phyloP scores from a whole-genome alignment of 2,888 invertebrate genomes.

The Eutolmus rufibarbis region DNA sequence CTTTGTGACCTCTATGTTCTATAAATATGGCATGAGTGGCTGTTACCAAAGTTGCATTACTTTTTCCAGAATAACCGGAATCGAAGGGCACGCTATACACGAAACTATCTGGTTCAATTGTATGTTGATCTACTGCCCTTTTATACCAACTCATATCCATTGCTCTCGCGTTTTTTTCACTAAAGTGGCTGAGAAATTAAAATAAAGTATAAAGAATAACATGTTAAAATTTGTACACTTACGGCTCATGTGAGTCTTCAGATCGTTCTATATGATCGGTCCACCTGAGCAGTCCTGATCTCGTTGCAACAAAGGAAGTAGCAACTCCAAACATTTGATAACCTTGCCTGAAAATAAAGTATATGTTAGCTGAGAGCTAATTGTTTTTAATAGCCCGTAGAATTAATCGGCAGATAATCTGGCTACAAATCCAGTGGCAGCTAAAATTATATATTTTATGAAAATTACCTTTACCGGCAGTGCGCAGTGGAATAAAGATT shows the following conservation, averaged over 20 bases:
- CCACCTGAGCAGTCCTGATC: slow-evolving; percentile 89
- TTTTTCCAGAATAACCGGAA: slow-evolving; percentile 63
- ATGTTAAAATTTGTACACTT: slow-evolving; percentile 56
- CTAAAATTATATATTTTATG: background rate
- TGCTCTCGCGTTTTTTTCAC: slow-evolving; percentile 79
- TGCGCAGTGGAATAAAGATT: background rate
- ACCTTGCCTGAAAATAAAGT: slow-evolving; percentile 76
- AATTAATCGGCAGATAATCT: slow-evolving; percentile 17
- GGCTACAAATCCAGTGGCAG: slow-evolving; percentile 14
- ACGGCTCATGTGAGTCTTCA: slow-evolving; percentile 74
- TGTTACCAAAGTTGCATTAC: slow-evolving; percentile 74
- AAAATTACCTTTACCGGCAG: background rate
- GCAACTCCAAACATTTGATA: slow-evolving; percentile 86
- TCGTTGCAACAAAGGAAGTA: slow-evolving; percentile 86
- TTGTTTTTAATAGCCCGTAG: background rate
- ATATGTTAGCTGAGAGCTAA: background rate
- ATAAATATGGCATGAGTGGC: slow-evolving; percentile 93
- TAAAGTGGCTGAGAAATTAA: slow-evolving; percentile 73
- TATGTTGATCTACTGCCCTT: slow-evolving; percentile 88
- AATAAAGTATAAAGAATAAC: slow-evolving; percentile 29
- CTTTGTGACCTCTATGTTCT: slow-evolving; percentile 81
- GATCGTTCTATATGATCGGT: slow-evolving; percentile 72
- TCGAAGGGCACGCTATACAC: slow-evolving; percentile 76
- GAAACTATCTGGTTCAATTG: slow-evolving; percentile 86
- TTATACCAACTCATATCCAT: slow-evolving; percentile 92